Evolutionary conservation across 37 sponge, comb jelly and placozoan species (phyloP).

Genomic region (Hormiphora californensis): DNA sequence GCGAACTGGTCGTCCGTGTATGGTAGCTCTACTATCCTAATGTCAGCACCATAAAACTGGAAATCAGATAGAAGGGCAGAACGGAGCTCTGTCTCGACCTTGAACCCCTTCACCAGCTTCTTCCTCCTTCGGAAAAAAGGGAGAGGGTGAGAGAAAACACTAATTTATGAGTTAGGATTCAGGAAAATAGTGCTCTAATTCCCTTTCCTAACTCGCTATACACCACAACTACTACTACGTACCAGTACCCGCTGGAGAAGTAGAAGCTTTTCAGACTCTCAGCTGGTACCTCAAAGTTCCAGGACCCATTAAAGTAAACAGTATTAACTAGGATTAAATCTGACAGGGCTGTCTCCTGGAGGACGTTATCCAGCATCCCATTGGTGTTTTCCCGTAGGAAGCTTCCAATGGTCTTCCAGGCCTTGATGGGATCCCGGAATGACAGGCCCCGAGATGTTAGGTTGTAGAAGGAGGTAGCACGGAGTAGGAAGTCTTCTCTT

Average conservation of each 20-base stretch:
- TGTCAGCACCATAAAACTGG: too few species aligned
- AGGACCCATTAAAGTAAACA: slow-evolving; percentile 39
- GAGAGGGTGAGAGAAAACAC: not conserved
- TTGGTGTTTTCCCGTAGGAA: slow-evolving; percentile 33
- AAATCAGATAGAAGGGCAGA: too few species aligned
- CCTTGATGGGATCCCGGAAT: not conserved
- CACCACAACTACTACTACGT: too few species aligned
- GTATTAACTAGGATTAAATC: slow-evolving; percentile 45
- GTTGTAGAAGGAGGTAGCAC: slow-evolving; percentile 35
- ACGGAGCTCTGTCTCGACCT: too few species aligned
- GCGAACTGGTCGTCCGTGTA: slow-evolving; percentile 54
- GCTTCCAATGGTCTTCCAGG: not conserved
- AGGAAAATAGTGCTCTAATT: not conserved
- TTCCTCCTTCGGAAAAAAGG: not conserved
- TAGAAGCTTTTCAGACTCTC: too few species aligned
- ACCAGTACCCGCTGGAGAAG: too few species aligned
- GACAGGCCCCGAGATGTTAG: not conserved
- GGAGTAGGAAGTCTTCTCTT: not conserved
- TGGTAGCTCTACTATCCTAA: slow-evolving; percentile 19
- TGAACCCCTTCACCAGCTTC: too few species aligned
- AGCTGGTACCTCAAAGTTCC: slow-evolving; percentile 22
- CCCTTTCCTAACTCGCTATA: too few species aligned
- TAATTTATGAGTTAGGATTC: too few species aligned
- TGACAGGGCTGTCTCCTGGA: not conserved
- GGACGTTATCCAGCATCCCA: not conserved